Conservation (phyloP, 1,140 invertebrate genomes). For the Tetragonula clypearis region DNA sequence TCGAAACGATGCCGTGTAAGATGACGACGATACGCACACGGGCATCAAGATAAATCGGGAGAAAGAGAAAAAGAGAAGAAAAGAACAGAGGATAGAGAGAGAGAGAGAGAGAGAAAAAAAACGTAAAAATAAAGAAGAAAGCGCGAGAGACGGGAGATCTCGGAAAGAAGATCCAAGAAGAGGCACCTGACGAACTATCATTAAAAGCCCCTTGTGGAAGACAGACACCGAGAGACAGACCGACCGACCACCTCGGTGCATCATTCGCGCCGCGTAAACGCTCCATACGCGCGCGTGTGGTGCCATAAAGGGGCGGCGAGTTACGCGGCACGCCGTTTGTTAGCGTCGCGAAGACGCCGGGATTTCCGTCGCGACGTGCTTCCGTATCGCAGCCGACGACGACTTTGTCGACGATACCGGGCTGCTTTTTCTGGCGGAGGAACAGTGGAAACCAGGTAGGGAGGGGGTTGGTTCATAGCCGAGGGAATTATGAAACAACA, state of each 20-base stretch:
- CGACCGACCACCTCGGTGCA: conserved; percentile 8
- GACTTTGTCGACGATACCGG: neutral
- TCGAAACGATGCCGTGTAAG: neutral
- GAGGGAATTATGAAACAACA: neutral
- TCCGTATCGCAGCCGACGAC: conserved; percentile 59
- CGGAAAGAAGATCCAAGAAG: conserved; percentile 8
- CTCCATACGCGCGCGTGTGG: neutral
- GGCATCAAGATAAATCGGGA: neutral
- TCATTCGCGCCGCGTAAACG: conserved; percentile 31
- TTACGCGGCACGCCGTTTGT: conserved; percentile 64
- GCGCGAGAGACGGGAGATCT: neutral
- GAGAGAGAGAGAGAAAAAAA: neutral
- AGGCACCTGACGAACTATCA: conserved; percentile 34
- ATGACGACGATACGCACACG: neutral
- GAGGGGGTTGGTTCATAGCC: too few relatives aligned
- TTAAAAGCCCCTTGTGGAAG: conserved; percentile 48
- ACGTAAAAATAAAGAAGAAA: too few relatives aligned
- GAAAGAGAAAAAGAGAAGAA: neutral
- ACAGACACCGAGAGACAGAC: conserved; percentile 8
- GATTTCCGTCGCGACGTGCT: conserved; percentile 73
- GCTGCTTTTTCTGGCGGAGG: neutral
- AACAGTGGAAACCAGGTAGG: neutral
- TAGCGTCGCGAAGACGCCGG: conserved; percentile 69
- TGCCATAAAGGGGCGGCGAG: neutral
- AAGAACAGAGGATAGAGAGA: too few relatives aligned